These are phyloP conservation scores for Octopus sinensis DNA, from an alignment of 1,140 invertebrate species.

Conservation along the genomic window DNA sequence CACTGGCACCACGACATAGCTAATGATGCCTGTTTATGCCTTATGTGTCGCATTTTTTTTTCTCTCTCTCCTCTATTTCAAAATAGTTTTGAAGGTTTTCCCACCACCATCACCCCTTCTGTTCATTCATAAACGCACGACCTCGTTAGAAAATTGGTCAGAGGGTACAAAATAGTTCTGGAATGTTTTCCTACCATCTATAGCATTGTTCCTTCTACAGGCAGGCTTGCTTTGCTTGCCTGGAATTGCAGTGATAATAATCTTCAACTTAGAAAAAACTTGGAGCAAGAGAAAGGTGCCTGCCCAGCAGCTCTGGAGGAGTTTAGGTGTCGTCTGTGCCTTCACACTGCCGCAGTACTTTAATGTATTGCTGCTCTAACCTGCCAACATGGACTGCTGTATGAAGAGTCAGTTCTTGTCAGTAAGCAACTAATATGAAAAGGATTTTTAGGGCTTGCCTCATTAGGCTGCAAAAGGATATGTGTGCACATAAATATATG, in stretches of 20 bases:
- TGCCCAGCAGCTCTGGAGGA: slow-evolving; percentile 9
- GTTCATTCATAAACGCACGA: no score
- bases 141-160: no score
- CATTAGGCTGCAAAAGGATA: not conserved
- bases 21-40: no score
- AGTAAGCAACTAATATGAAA: not conserved
- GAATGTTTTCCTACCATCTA: not conserved
- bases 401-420: not conserved
- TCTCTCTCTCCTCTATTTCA: no score
- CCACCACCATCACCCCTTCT: no score
- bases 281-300: not conserved
- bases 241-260: no score
- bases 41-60: no score
- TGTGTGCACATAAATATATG: no score
- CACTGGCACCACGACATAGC: no score
- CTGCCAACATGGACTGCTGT: slow-evolving; percentile 9
- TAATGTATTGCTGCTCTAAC: not conserved
- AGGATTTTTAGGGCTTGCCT: not conserved
- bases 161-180: not conserved
- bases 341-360: slow-evolving; percentile 9
- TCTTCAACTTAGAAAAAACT: no score
- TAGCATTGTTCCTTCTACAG: not conserved
- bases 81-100: no score
- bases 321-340: not conserved
- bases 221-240: no score